These are phyloP conservation scores for Zapornia atra DNA, from an alignment of 2,113 vertebrate species.

Conservation along the genomic window DNA sequence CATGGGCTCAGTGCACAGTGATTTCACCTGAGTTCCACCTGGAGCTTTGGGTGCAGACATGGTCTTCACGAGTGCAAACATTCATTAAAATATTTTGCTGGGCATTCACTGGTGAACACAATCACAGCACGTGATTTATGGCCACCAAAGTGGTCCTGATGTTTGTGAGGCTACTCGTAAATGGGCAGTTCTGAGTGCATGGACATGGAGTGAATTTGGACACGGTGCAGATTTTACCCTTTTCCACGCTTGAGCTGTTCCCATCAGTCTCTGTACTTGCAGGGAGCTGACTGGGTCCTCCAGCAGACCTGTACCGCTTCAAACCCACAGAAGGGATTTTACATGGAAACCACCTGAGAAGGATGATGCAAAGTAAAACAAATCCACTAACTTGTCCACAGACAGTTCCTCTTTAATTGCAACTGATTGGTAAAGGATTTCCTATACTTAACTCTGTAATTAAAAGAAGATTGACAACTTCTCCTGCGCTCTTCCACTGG, in stretches of 20 bases:
- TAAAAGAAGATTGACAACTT: conserved; percentile 4
- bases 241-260: fast-evolving
- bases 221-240: not conserved
- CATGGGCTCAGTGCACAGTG: fast-evolving
- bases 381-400: not conserved
- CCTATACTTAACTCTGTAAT: not conserved
- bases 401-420: conserved; percentile 28
- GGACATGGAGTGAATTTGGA: fast-evolving
- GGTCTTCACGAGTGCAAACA: not conserved
- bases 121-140: not conserved
- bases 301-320: not conserved
- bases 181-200: fast-evolving
- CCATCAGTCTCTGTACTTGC: not conserved
- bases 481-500: not conserved
- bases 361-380: not conserved
- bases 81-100: not conserved
- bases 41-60: not conserved
- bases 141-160: not conserved
- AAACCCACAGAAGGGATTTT: not conserved
- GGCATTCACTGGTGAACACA: not conserved
- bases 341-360: not conserved
- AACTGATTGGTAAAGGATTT: conserved; percentile 21
- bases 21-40: not conserved
- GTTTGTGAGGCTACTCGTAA: not conserved
- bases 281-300: not conserved